Evolutionary conservation across 2,113 vertebrate species (phyloP), one percentile per base, ranked within the genome.

Genomic region (Phyllostomus hastatus): DNA sequence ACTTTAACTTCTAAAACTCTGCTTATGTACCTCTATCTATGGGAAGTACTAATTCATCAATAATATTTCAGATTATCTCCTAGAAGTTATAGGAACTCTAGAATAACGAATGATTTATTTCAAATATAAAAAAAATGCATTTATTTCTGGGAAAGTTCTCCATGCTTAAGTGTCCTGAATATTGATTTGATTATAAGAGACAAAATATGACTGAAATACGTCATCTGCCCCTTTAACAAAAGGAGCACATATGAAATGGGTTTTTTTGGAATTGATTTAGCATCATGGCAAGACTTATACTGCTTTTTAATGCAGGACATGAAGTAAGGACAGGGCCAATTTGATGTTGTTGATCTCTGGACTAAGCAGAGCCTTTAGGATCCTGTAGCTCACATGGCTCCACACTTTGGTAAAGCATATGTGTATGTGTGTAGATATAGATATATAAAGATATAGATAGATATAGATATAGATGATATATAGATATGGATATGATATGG

Each of bases 71-170:
- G 66, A 91, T 95, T 90, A 41, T 91, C 84, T 95, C 82, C 93
- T 93, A 46, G 79, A 96, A 96, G 66, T 88, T 91, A 76, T 24
- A 33, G 83, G 69, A 78, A 43, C 75, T 95, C 80, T 84, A 86
- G 82, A 97, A 96, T 96, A 96, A 97, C 89, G 88, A 96, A 95
- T 6, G 61, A 83, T 88, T 96, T 95, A 90, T 92, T 92, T 90
- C 46, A 38, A 97, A 91, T 91, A 78, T 80, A 94, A 70, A 95
- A 70, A 95, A 95, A 96, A 93, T 93, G 64, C 86, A 84, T 95
- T 97, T 95, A 96, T 95, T 97, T 97, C 97, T 96, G 73, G 90
- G 94, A 95, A 96, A 94, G 93, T 95, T 95, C 92, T 96, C 79
- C 61, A 61, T 91, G 81, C 67, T 97, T 91, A 95, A 95, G 79